phyloP scores from a whole-genome alignment of 2,113 vertebrate species.

The Rhinopithecus roxellana region DNA sequence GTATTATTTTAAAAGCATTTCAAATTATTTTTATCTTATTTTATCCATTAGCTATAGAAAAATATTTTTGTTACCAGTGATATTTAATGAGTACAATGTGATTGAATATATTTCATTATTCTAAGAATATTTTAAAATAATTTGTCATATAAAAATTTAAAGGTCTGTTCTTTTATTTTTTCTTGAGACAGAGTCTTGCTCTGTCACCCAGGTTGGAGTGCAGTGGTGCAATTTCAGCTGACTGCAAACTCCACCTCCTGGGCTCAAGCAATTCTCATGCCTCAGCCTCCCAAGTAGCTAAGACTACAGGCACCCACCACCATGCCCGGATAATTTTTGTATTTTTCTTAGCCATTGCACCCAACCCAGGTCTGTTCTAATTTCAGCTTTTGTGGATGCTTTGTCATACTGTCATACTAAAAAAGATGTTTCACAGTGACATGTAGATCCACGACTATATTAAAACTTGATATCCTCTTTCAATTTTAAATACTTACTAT shows the following conservation, averaged over 20 bases:
- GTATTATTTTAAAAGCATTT: background rate
- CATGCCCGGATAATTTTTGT: no score
- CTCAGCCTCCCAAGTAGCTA: no score
- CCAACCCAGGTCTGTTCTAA: background rate
- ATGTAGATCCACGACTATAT: background rate
- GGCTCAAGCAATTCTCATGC: no score
- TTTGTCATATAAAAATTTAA: background rate
- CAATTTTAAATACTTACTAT: background rate
- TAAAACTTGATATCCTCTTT: background rate
- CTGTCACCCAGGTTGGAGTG: no score
- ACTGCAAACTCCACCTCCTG: no score
- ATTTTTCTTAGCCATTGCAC: no score
- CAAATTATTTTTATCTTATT: background rate
- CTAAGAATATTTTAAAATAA: background rate
- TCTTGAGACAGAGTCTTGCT: no score
- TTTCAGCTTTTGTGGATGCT: background rate
- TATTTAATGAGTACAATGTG: background rate
- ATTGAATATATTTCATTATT: background rate
- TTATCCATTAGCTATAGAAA: background rate
- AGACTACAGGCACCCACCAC: no score
- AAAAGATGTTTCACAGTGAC: background rate
- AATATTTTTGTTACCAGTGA: background rate
- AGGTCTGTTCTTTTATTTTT: no score
- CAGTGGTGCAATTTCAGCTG: no score
- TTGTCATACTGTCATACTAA: background rate